Percentiles rank a stretch among this genome's conserved stretches.
phyloP scores from a whole-genome alignment of 2,113 vertebrate species.

The Hippocampus abdominalis region DNA sequence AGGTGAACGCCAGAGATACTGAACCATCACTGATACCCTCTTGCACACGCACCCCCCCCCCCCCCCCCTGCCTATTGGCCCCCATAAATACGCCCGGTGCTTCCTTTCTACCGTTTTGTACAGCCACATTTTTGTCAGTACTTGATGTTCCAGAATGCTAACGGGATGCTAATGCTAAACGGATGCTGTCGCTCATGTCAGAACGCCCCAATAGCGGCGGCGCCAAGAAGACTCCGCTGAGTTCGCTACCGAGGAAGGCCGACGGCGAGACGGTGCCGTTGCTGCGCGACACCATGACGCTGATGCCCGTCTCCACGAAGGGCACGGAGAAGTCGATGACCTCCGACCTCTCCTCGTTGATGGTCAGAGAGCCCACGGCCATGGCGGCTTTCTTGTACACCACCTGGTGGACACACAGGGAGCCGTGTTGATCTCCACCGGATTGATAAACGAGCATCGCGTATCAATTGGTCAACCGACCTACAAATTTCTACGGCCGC shows the following conservation, averaged over 20 bases:
- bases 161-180: too few species aligned
- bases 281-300: constrained; percentile 98
- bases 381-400: constrained; percentile 92
- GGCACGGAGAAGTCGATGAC: constrained; percentile 97
- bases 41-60: constrained; percentile 34
- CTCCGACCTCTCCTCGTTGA: constrained; percentile 93
- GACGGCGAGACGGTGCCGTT: constrained; percentile 97
- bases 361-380: constrained; percentile 94
- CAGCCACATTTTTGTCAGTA: neutral
- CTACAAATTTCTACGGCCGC: too few species aligned
- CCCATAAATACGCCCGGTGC: too few species aligned
- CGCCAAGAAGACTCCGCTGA: too few species aligned
- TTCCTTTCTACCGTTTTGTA: too few species aligned
- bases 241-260: constrained; percentile 85
- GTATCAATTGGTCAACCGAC: neutral
- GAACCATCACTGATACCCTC: constrained; percentile 67
- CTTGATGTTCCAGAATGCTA: neutral
- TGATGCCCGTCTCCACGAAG: constrained; percentile 97
- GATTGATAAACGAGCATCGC: neutral
- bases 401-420: constrained; percentile 73
- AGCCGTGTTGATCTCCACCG: neutral
- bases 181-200: too few species aligned
- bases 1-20: constrained; percentile 61
- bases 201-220: too few species aligned
- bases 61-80: constrained; percentile 4